phyloP scores from a whole-genome alignment of 2,113 vertebrate species.

The Rhabdornis inornatus region DNA sequence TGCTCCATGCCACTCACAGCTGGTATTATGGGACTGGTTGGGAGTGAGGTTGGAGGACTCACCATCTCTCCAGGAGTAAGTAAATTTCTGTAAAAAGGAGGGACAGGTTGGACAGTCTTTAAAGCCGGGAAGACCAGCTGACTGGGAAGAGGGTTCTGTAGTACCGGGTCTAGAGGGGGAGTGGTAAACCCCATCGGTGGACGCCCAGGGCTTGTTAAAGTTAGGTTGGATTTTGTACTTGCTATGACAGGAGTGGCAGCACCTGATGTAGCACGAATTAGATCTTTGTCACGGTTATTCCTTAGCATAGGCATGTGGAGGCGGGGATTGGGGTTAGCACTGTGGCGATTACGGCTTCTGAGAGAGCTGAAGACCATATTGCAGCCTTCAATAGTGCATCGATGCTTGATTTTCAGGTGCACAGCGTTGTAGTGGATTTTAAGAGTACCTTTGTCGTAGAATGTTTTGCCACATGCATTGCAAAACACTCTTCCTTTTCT shows the following conservation, averaged over 20 bases:
- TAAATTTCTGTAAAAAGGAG: conserved; percentile 97
- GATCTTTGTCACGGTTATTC: conserved; percentile 98
- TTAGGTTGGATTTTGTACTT: conserved; percentile 88
- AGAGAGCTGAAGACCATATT: conserved; percentile 99
- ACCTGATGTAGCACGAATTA: conserved; percentile 90
- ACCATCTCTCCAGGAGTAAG: conserved; percentile 92
- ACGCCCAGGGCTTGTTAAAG: conserved; percentile 93
- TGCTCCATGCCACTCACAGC: conserved; percentile 81
- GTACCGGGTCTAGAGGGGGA: conserved; percentile 89
- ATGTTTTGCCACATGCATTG: conserved; percentile 98
- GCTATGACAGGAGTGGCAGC: conserved; percentile 94
- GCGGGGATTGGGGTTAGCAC: conserved; percentile 96
- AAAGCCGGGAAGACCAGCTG: conserved; percentile 92
- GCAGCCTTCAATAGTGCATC: conserved; percentile 97
- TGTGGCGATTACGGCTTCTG: conserved; percentile 96
- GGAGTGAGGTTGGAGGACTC: conserved; percentile 91
- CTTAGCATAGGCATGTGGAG: conserved; percentile 99
- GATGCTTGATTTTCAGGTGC: conserved; percentile 98
- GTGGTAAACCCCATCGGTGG: conserved; percentile 94
- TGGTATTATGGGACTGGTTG: conserved; percentile 94
- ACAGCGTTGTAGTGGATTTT: conserved; percentile 99
- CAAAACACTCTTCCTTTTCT: conserved; percentile 97
- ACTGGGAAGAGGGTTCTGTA: conserved; percentile 91
- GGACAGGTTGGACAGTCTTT: conserved; percentile 97
- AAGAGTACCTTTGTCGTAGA: conserved; percentile 98